Base-by-base conservation (phyloP, 2,113 vertebrate species). In the Festucalex cinctus region DNA sequence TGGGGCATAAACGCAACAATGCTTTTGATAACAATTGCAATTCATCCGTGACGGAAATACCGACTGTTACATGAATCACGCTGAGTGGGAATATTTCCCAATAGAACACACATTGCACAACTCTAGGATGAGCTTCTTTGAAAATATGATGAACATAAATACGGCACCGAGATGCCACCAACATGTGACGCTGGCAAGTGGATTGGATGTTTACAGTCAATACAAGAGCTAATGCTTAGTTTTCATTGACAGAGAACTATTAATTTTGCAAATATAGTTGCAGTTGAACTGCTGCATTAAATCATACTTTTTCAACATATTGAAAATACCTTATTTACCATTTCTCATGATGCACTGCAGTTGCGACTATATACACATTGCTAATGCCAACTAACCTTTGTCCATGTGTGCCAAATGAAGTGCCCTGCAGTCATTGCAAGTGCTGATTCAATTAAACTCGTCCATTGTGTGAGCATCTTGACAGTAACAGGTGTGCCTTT, bases 381-480 rank as follows among this genome's bases (percentile, higher is more conserved):
- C 4, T 22, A 8, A 26, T n/a, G n/a, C 20, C 14, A 54, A 54
- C 51, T 26, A 9, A 22, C 22, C 20, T 20, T 51, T 51, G n/a
- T 51, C 19, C n/a, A 22, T 10, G 26, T 19, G 54, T 57, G 28
- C 54, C 28, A 8, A 35, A 35, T 35, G 14, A 57, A 57, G 26
- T 54, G 43, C 58, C 17, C 28, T 32, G 28, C 28, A 32, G 28
- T 32, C 46, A 20, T 16, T 16, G 41, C 20, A 39, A 35, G 10
- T 22, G 48, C 9, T 12, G 54, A 26, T 36, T 19, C 19, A 67
- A 63, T 70, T 48, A 0, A 80, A 83, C 75, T 82, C 79, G 26
- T 9, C 53, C 22, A 64, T 73, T 78, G 64, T 68, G 56, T 26
- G 10, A 26, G 32, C 16, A 19, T 63, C 32, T 70, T 12, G 5